Base-by-base conservation (phyloP, 2,888 invertebrate genomes). In the Neoaliturus tenellus region DNA sequence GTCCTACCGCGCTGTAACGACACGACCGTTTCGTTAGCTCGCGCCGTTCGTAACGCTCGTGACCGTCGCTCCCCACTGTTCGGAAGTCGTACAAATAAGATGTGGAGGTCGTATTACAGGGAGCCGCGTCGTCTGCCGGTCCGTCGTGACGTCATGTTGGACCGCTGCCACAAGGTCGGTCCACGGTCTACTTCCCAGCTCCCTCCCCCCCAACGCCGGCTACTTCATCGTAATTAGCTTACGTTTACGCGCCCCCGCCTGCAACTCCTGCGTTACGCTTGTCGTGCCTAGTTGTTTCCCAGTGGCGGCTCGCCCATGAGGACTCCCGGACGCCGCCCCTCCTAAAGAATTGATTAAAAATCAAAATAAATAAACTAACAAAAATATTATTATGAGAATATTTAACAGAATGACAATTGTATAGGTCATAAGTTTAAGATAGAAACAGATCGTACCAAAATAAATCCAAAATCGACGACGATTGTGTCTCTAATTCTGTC, bases 31-130 rank as follows among this genome's bases (percentile, higher is more conserved):
- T n/a, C n/a, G n/a, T n/a, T n/a, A n/a, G n/a, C n/a, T n/a, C n/a
- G n/a, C n/a, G n/a, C n/a, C n/a, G n/a, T n/a, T n/a, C 67, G 14
- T 33, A 14, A n/a, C 20, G 4, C 71, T 2, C 25, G 75, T 25
- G 48, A 41, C 48, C 48, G 75, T 23, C 23, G 35, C 69, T 67
- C 69, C 69, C 69, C 69, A 5, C 5, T 1, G 69, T 2, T 69
- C 69, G 75, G 75, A 75, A 75, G 75, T 75, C 75, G 44, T 75
- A 75, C 44, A 75, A 48, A 69, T 62, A 62, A 62, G 62, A 69
- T 39, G 39, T 35, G n/a, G 20, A 12, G 41, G 75, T 75, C 73
- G 73, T 41, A 23, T 41, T 75, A 39, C 75, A 75, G 17, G 8
- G 39, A 69, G 71, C 23, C 20, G 71, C 23, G 69, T 0, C 12